Conservation (phyloP, 2,113 vertebrate species). For the Archocentrus centrarchus region DNA sequence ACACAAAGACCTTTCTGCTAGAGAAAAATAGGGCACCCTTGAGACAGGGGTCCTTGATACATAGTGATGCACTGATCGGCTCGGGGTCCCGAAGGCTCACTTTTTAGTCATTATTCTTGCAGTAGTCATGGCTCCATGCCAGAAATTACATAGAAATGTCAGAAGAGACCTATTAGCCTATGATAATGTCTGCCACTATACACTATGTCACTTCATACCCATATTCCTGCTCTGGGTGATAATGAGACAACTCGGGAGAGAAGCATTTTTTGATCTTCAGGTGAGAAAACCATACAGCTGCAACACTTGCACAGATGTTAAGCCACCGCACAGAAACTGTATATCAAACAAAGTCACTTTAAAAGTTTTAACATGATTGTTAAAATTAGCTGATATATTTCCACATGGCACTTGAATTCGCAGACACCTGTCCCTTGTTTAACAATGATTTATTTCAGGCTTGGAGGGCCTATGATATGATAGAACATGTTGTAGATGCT, state of each 20-base stretch:
- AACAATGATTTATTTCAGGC: slow-evolving; percentile 36
- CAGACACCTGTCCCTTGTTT: slow-evolving; percentile 20
- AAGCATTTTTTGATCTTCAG: slow-evolving; percentile 61
- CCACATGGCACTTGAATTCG: background rate
- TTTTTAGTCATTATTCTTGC: slow-evolving; percentile 62
- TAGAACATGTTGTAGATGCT: slow-evolving; percentile 34
- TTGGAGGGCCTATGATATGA: slow-evolving; percentile 20
- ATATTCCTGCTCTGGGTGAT: slow-evolving; percentile 50
- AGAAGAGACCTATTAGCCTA: slow-evolving; percentile 73
- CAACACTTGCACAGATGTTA: slow-evolving; percentile 22
- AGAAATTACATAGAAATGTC: slow-evolving; percentile 62
- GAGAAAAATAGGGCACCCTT: slow-evolving; percentile 63
- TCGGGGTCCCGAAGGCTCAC: slow-evolving; percentile 56
- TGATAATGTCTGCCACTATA: slow-evolving; percentile 61
- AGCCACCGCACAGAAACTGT: slow-evolving; percentile 3
- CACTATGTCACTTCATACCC: slow-evolving; percentile 53
- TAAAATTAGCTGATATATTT: slow-evolving; percentile 3
- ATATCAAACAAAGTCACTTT: slow-evolving; percentile 12
- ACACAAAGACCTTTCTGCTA: slow-evolving; percentile 62
- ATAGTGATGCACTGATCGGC: slow-evolving; percentile 48
- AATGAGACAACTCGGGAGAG: slow-evolving; percentile 66
- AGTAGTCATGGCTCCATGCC: slow-evolving; percentile 45
- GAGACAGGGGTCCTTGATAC: slow-evolving; percentile 66
- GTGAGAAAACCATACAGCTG: slow-evolving; percentile 57
- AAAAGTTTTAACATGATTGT: slow-evolving; percentile 32